Evolutionary conservation across 1,140 invertebrate genomes (phyloP), one percentile per base, ranked within the genome.

Genomic region (Augochlora pura): DNA sequence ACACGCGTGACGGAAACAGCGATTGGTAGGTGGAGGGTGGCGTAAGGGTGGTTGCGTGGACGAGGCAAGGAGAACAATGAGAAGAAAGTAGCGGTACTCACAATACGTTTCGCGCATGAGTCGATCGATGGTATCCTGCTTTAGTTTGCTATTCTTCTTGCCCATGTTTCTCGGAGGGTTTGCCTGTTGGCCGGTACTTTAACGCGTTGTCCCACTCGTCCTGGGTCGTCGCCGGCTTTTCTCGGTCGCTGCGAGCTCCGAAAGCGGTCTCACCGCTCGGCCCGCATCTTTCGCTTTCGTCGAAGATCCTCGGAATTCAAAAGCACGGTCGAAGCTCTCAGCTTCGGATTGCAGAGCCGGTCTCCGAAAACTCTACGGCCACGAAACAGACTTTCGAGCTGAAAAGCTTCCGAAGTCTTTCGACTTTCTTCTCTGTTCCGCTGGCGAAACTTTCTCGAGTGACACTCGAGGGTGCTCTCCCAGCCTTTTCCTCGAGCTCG

Each of bases 91-190:
- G 2, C 0, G 16, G 62, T 87, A 97, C 97, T 98, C 93, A 98
- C 97, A 98, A 94, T 98, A 98, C 83, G 97, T 98, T 86, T 97
- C 96, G 70, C 95, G 96, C 86, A 96, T 97, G 77, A 98, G 94
- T 87, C 97, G 94, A 92, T 97, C 96, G 91, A 98, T 97, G 80
- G 97, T 97, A 92, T 98, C 97, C 92, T 97, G 96, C 94, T 97
- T 98, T 90, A 98, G 95, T 94, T 98, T 98, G 65, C 97, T 98
- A 91, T 97, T 98, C 93, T 97, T 97, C 94, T 98, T 98, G 86
- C 91, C 90, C 91, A 91, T 92, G 81, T 89, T 91, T 73, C 69
- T 49, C 59, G 27, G 10, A 10, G 38, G 12, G 54, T 27, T 38
- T n/a, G 69, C 27, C 42, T 68, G 1, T n/a, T 42, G 27, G 38